Base-by-base conservation (phyloP, 2,113 vertebrate species). In the Leiothrix lutea region DNA sequence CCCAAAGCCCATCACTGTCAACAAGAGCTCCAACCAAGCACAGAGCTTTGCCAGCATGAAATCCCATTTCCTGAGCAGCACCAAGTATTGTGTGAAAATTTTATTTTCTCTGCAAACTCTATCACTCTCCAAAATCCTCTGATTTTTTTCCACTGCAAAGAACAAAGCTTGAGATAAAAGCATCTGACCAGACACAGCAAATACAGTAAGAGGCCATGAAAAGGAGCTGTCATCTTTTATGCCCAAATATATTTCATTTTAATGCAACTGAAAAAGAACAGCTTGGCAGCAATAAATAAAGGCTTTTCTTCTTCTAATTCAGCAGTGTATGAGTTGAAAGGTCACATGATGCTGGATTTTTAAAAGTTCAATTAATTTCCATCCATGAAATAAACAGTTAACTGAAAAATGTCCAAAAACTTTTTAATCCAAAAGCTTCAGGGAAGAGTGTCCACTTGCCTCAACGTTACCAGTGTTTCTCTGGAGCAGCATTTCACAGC, bases 111-210 rank as follows among this genome's bases (percentile, higher is more conserved):
- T 44, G 58, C 66, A 95, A 82, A 82, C 42, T 75, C 48, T 31
- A 44, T 69, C 82, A 15, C 36, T 61, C 58, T 40, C 60, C 72
- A 42, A 91, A 96, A 89, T 94, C 60, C 84, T 73, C 47, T 18
- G 56, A 29, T 50, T 50, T 44, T 72, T 62, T 74, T 66, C 57
- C 60, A 53, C 47, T 71, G 67, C 33, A 75, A 81, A 87, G 78
- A 94, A 86, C 80, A 95, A 88, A 93, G 79, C 67, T 78, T 73
- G 47, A 92, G 88, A 94, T 80, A 90, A 96, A 92, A 95, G 69
- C 56, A 44, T 90, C 82, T 92, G 86, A 78, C 86, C 82, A 93
- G 86, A 22, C 86, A 73, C 56, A 74, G 80, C 60, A 88, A 96
- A 91, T 86, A 83, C 40, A 80, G 67, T 51, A 42, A 80, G 65